Evolutionary conservation across 2,797 vertebrate genomes (phyloP).

Genomic region (Spheniscus humboldti): DNA sequence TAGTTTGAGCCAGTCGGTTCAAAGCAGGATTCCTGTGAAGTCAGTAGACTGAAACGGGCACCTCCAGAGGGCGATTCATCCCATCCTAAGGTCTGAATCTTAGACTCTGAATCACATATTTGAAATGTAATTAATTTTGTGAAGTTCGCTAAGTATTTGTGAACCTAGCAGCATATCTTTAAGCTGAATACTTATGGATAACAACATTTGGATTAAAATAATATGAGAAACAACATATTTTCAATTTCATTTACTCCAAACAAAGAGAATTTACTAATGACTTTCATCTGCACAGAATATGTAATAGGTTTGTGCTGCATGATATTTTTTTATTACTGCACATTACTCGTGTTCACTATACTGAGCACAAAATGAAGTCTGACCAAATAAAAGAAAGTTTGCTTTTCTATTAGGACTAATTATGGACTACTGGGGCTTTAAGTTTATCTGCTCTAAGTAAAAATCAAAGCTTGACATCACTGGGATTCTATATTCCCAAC

Average conservation of each 20-base stretch:
- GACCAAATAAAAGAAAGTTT: not conserved
- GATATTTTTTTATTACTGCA: not conserved
- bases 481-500: not conserved
- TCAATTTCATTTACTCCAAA: not conserved
- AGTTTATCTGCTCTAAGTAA: not conserved
- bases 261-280: not conserved
- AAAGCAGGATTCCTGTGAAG: not conserved
- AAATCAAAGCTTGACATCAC: not conserved
- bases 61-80: constrained; percentile 51
- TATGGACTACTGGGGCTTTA: not conserved
- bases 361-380: not conserved
- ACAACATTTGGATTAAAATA: not conserved
- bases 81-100: not conserved
- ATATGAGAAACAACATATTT: not conserved
- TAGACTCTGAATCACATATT: not conserved
- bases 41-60: not conserved
- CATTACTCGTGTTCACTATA: not conserved
- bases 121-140: not conserved
- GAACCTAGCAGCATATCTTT: not conserved
- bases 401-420: not conserved
- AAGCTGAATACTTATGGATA: not conserved
- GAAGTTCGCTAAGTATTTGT: not conserved
- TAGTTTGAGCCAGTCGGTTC: not conserved
- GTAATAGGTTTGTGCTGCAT: not conserved
- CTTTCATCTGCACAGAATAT: not conserved